Base-by-base conservation (phyloP, 2,113 vertebrate genomes). In the Tragelaphus strepsiceros region DNA sequence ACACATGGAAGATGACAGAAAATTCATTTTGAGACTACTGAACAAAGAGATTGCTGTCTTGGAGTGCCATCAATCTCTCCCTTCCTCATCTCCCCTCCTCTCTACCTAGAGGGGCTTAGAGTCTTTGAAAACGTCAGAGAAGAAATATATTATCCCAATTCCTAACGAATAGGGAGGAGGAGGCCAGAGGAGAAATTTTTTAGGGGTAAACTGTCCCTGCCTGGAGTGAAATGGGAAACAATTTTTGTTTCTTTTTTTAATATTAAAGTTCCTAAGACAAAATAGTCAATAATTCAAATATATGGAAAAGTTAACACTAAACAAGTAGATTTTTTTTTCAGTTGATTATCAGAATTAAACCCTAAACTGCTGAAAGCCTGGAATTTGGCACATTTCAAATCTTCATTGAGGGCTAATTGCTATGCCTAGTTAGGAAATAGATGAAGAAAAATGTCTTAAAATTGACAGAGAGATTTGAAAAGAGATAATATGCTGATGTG, bases 391-490 rank as follows among this genome's bases (percentile, higher is more conserved):
- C 59, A 95, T 92, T 95, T 97, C 86, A 90, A 94, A 91, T 93
- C 32, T 71, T 95, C 84, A 90, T 53, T 95, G 81, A 96, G 61
- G 89, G 86, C 77, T 97, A 98, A 97, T 97, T 97, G 80, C 77
- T 74, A 61, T 61, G 51, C 59, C 49, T 95, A 88, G 59, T 92
- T 91, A 88, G 46, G 81, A 74, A 46, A 86, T 13, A 95, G 83
- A 96, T 92, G 77, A 96, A 94, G 95, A 84, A 96, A 94, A 88
- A 88, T 88, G 91, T 97, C 95, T 93, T 97, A 91, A 95, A 96
- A 95, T 97, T 97, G 94, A 98, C 85, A 94, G 30, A 85, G 12
- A 96, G 67, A 97, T 97, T 78, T 97, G 89, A 94, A 78, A 46
- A 89, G 39, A 95, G 93, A 94, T 90, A 96, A 97, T 87, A 95